Evolutionary conservation across 2,797 vertebrate genomes (phyloP).

Genomic region (Knipowitschia caucasica): DNA sequence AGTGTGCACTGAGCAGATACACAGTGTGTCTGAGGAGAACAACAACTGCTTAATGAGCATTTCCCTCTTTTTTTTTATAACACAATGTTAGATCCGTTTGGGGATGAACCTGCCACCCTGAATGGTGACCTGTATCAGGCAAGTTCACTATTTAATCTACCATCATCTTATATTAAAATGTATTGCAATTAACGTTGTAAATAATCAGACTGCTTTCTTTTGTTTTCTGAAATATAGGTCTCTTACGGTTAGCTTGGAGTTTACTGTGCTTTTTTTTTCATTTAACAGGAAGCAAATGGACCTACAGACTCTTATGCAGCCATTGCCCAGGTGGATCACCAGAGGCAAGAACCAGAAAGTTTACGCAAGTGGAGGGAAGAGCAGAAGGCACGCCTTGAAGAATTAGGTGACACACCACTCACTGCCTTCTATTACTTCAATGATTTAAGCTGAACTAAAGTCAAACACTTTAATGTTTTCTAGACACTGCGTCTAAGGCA

Average conservation of each 20-base stretch:
- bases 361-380: constrained; percentile 97
- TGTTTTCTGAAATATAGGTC: neutral
- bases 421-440: neutral
- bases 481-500: constrained; percentile 90
- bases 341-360: constrained; percentile 97
- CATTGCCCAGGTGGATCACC: constrained; percentile 89
- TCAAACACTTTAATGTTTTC: neutral
- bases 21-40: neutral
- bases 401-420: constrained; percentile 78
- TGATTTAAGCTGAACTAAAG: neutral
- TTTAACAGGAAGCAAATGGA: constrained; percentile 84
- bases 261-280: constrained; percentile 1
- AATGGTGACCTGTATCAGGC: constrained; percentile 87
- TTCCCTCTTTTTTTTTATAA: constrained; percentile 25
- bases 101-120: constrained; percentile 69
- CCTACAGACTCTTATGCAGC: constrained; percentile 88
- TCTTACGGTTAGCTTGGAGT: neutral
- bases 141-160: constrained; percentile 33
- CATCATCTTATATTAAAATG: neutral
- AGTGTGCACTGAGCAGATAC: neutral
- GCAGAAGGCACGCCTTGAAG: constrained; percentile 89
- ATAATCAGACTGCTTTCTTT: too few relatives aligned
- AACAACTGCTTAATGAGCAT: constrained; percentile 3
- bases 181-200: too few relatives aligned
- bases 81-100: constrained; percentile 71